These are phyloP conservation scores for Tonatia bakeri DNA, from an alignment of 2,113 vertebrate genomes.

Conservation along the genomic window DNA sequence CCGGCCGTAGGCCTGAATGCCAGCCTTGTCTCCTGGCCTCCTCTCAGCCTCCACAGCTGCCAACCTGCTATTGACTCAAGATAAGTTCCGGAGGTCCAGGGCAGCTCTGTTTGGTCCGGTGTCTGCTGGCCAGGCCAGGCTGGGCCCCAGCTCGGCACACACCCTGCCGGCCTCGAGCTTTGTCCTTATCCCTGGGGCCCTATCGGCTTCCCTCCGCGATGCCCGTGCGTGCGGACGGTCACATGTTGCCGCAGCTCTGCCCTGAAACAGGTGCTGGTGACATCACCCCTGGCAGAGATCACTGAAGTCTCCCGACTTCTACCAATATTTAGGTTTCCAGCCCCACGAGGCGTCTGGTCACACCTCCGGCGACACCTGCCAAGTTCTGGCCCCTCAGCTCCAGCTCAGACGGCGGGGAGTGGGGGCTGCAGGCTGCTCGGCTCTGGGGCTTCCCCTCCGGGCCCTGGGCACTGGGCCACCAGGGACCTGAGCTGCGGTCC, in stretches of 20 bases:
- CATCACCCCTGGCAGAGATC: slow-evolving; percentile 55
- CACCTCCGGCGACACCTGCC: slow-evolving; percentile 18
- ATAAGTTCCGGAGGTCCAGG: slow-evolving; percentile 79
- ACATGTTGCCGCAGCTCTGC: slow-evolving; percentile 50
- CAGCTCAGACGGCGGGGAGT: not conserved
- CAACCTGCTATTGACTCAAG: slow-evolving; percentile 82
- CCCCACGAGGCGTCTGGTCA: not conserved
- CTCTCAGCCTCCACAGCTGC: slow-evolving; percentile 73
- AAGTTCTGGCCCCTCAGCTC: not conserved
- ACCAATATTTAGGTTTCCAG: slow-evolving; percentile 61
- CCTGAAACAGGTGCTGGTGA: slow-evolving; percentile 79
- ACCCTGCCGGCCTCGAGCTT: slow-evolving; percentile 49
- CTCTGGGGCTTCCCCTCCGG: not conserved
- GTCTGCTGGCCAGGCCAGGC: slow-evolving; percentile 54
- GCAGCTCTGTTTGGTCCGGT: slow-evolving; percentile 74
- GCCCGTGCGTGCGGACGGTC: slow-evolving; percentile 58
- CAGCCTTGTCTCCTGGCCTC: slow-evolving; percentile 76
- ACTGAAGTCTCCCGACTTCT: slow-evolving; percentile 39
- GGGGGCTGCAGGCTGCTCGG: accelerated
- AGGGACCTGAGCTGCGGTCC: not conserved
- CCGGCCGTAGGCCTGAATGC: slow-evolving; percentile 71
- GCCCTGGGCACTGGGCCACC: not conserved
- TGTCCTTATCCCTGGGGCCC: slow-evolving; percentile 67
- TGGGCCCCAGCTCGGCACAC: slow-evolving; percentile 67
- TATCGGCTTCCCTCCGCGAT: slow-evolving; percentile 73